A percentile compares a stretch with the other conserved stretches of the same genome.
Evolutionary conservation across 2,113 vertebrate species (phyloP).

Genomic region (Phaethon lepturus): DNA sequence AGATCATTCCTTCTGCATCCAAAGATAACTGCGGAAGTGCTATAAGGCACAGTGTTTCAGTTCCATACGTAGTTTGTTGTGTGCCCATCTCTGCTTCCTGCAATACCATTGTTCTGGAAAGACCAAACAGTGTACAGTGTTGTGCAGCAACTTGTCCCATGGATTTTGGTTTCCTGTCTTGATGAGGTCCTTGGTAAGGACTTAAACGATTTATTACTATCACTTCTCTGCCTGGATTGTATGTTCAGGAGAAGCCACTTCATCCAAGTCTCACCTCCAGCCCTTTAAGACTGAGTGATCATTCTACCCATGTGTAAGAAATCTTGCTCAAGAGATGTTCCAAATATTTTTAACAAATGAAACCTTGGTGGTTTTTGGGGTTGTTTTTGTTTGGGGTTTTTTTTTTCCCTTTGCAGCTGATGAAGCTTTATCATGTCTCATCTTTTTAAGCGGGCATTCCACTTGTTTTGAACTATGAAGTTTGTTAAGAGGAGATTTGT

Average conservation of each 20-base stretch:
- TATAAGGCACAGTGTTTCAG: background rate
- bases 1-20: background rate
- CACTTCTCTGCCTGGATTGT: background rate
- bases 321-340: background rate
- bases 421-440: background rate
- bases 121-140: background rate
- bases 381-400: background rate
- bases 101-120: background rate
- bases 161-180: background rate
- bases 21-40: background rate
- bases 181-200: background rate
- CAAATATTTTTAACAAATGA: background rate
- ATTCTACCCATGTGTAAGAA: background rate
- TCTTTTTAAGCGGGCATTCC: background rate
- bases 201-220: background rate
- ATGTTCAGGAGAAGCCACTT: background rate
- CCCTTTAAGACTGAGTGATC: background rate
- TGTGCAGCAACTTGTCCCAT: background rate
- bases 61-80: fast-evolving
- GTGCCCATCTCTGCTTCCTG: background rate
- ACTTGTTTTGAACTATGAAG: background rate
- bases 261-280: background rate
- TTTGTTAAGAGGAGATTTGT: background rate
- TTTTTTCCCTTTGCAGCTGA: background rate
- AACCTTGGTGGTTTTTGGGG: background rate